These are phyloP conservation scores for Agapornis roseicollis DNA, from an alignment of 2,113 vertebrate genomes.

Conservation along the genomic window DNA sequence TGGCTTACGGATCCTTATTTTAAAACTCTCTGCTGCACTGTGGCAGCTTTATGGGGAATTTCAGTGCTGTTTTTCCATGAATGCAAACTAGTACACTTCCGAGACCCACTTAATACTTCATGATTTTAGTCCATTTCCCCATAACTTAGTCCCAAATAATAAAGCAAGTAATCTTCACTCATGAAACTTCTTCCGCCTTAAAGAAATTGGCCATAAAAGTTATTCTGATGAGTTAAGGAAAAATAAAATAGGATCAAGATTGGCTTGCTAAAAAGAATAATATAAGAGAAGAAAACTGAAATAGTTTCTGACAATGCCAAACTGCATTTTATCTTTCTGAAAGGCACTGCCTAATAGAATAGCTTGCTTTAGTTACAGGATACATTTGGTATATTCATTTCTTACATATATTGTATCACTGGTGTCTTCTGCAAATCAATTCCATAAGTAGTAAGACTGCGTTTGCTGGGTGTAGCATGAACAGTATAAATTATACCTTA, in stretches of 20 bases:
- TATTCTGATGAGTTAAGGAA: background rate
- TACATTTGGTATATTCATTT: background rate
- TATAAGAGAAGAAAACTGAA: background rate
- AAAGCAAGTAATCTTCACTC: background rate
- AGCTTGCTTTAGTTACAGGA: background rate
- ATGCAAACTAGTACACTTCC: background rate
- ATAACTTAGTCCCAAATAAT: background rate
- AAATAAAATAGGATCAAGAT: background rate
- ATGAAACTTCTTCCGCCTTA: background rate
- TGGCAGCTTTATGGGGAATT: background rate
- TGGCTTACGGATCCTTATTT: background rate
- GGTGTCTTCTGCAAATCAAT: background rate
- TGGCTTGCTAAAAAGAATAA: background rate
- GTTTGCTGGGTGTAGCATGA: background rate
- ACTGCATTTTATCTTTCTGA: background rate
- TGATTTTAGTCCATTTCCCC: fast-evolving
- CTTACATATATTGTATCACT: background rate
- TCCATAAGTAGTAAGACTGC: background rate
- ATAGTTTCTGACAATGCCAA: background rate
- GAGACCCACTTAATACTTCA: background rate
- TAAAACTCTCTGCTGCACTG: background rate
- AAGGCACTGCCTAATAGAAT: background rate
- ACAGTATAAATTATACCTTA: fast-evolving
- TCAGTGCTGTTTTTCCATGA: background rate
- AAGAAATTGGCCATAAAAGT: background rate